Conservation (phyloP, 2,888 invertebrate species). For the Agonopterix subpropinquella region DNA sequence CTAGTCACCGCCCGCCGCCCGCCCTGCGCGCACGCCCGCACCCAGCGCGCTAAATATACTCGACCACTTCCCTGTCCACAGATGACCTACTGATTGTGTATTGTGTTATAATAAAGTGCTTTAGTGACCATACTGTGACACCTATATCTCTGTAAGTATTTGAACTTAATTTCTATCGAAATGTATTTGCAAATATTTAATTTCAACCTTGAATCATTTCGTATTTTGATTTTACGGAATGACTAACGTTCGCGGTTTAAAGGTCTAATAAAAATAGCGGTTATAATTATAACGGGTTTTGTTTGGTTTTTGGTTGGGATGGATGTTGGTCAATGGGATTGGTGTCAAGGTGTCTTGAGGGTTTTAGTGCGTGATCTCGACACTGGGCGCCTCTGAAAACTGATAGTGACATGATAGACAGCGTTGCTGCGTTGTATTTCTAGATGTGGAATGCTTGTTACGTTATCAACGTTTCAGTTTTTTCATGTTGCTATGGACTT, state of each 20-base stretch:
- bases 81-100: slow-evolving; percentile 62
- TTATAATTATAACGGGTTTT: not conserved
- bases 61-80: slow-evolving; percentile 46
- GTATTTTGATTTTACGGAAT: slow-evolving; percentile 9
- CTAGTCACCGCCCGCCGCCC: slow-evolving; percentile 58
- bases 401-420: no score
- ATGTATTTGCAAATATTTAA: no score
- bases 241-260: slow-evolving; percentile 12
- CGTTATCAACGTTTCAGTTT: no score
- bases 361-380: not conserved
- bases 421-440: no score
- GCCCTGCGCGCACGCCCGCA: slow-evolving; percentile 36
- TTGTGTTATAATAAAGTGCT: slow-evolving; percentile 34
- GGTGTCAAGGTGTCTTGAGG: not conserved
- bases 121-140: no score
- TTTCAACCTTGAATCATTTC: slow-evolving; percentile 6
- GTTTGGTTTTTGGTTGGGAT: not conserved
- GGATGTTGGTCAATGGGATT: no score
- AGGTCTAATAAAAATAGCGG: slow-evolving; percentile 27
- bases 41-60: slow-evolving; percentile 56
- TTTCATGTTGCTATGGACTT: no score
- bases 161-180: no score
- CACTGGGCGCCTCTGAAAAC: not conserved
- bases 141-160: not conserved
- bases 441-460: no score